These are phyloP conservation scores for Pilophorus perplexus DNA, from an alignment of 2,888 invertebrate species.

Conservation along the genomic window DNA sequence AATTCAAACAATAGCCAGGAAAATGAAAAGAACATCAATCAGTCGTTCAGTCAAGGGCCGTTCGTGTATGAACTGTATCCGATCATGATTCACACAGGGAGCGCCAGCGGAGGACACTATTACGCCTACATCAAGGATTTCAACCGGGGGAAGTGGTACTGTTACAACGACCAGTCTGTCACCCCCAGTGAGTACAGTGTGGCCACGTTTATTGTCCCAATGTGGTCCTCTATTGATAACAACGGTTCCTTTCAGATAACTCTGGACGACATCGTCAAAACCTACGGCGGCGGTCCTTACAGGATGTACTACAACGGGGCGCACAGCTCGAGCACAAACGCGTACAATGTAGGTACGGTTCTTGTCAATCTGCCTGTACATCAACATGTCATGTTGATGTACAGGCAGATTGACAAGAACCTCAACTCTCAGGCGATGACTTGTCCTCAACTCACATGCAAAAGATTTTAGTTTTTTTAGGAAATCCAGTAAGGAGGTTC, in stretches of 20 bases:
- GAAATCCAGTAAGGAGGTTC: no score
- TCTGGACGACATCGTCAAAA: slow-evolving; percentile 74
- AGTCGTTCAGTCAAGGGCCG: slow-evolving; percentile 58
- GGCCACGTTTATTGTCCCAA: no score
- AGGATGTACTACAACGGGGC: slow-evolving; percentile 67
- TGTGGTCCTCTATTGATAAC: background rate
- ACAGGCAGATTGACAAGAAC: slow-evolving; percentile 68
- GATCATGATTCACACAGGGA: slow-evolving; percentile 89
- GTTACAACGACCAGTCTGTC: slow-evolving; percentile 85
- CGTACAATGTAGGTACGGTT: no score
- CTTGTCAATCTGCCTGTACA: no score
- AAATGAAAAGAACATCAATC: slow-evolving; percentile 56
- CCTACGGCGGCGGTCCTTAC: slow-evolving; percentile 71
- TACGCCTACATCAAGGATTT: slow-evolving; percentile 87
- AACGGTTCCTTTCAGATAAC: slow-evolving; percentile 61
- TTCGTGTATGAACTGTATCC: slow-evolving; percentile 83
- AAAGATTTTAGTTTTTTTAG: no score
- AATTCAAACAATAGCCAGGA: slow-evolving; percentile 55
- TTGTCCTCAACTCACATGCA: no score
- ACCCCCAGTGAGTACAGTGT: no score
- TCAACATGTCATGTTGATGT: slow-evolving; percentile 95
- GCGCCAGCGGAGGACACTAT: slow-evolving; percentile 87
- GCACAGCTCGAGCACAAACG: slow-evolving; percentile 79
- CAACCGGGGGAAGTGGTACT: slow-evolving; percentile 72
- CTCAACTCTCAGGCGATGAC: slow-evolving; percentile 64